phyloP scores from a whole-genome alignment of 1,140 invertebrate species.

The Hyles vespertilio region DNA sequence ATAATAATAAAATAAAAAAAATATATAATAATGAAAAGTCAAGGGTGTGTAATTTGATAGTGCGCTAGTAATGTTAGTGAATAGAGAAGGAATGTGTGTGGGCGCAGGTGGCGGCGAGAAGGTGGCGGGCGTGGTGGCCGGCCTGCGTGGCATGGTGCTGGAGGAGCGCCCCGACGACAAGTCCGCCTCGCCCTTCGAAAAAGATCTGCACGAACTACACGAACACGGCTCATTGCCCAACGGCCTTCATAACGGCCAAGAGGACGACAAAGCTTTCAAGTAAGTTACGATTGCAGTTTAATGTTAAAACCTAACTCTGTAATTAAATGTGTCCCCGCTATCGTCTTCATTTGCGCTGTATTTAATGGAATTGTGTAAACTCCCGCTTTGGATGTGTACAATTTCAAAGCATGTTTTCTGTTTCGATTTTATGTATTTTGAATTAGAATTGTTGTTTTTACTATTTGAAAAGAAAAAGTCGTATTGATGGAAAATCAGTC shows the following conservation, averaged over 20 bases:
- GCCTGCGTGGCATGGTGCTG: slow-evolving; percentile 61
- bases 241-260: slow-evolving; percentile 83
- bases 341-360: neutral
- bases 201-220: slow-evolving; percentile 64
- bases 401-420: no score
- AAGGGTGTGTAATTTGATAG: neutral
- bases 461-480: no score
- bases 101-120: slow-evolving; percentile 51
- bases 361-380: no score
- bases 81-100: slow-evolving; percentile 22
- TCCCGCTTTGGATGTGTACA: no score
- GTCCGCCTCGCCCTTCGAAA: slow-evolving; percentile 63
- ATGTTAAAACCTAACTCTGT: neutral
- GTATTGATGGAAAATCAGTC: no score
- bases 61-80: neutral
- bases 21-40: neutral
- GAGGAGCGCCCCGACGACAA: slow-evolving; percentile 65
- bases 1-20: neutral
- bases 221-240: slow-evolving; percentile 78
- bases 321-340: neutral
- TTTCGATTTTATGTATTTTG: no score
- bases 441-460: no score
- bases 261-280: slow-evolving; percentile 95
- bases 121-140: slow-evolving; percentile 56
- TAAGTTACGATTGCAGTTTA: slow-evolving; percentile 77